Evolutionary conservation across 2,113 vertebrate species (phyloP), one percentile per base, ranked within the genome.

Genomic region (Neodontobutis hainanensis): DNA sequence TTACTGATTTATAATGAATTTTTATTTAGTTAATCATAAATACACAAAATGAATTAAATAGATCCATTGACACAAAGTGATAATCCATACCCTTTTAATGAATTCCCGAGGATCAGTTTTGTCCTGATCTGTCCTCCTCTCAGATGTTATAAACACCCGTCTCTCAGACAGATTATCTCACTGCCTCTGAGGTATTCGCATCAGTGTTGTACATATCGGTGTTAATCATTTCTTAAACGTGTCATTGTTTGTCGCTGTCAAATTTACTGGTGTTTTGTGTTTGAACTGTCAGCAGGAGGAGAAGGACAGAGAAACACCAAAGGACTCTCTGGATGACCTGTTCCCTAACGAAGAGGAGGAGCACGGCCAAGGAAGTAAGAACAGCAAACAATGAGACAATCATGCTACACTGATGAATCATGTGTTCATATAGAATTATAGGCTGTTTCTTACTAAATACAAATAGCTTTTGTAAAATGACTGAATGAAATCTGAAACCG

Each of bases 311-410:
- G 95, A 98, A 32, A 88, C 94, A 10, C 82, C 93, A 14, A 98
- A 98, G 88, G 96, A 98, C 82, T 94, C 95, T 12, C 89, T 99
- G 88, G 97, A 99, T 51, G 97, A 99, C 80, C 94, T 99, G 27
- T 99, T 99, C 83, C 97, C 97, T 0, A 99, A 97, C 0, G 97
- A 99, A 34, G 97, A 99, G 14, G 93, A 94, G 75, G 95, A 96
- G 27, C 89, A 95, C 0, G 92, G 93, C 67, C 95, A 92, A 86
- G 95, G 94, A 87, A 90, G 97, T 99, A 90, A 94, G 95, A 77
- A 16, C 47, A 6, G 10, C 19, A 10, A 55, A 6, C 27, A 15
- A 8, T 14, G 19, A 27, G 19, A 27, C 19, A 27, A 27, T 27
- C 19, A 27, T 27, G 19, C 19, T 27, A 27, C 19, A 27, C 19